Evolutionary conservation across 2,888 invertebrate species (phyloP).

Genomic region (Chirona hameri): DNA sequence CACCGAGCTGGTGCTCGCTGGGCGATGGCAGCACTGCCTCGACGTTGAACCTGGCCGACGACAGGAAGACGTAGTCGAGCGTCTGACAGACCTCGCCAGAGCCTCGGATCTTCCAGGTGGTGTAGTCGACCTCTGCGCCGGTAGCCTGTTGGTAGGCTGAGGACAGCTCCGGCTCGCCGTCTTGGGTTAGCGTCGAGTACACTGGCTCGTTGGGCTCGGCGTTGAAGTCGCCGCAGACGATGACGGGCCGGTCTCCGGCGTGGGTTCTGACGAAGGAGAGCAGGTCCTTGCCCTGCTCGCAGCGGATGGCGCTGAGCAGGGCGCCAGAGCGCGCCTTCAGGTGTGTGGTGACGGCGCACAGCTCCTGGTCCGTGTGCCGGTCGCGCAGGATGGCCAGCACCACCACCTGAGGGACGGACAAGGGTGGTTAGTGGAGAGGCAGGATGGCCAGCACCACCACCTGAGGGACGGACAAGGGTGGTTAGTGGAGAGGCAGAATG

Average conservation of each 20-base stretch:
- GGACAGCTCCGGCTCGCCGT: conserved; percentile 31
- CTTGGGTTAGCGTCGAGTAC: conserved; percentile 48
- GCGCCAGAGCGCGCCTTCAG: conserved; percentile 68
- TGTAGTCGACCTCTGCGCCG: conserved; percentile 63
- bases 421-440: conserved; percentile 35
- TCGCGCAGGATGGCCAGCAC: conserved; percentile 56
- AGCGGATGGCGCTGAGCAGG: conserved; percentile 61
- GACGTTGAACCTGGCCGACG: conserved; percentile 56
- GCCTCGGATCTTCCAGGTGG: conserved; percentile 70
- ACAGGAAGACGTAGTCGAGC: conserved; percentile 70
- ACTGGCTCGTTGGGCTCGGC: conserved; percentile 68
- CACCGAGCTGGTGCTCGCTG: conserved; percentile 62
- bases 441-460: conserved; percentile 60
- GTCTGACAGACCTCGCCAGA: conserved; percentile 68
- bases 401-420: conserved; percentile 53
- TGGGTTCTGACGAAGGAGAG: conserved; percentile 55
- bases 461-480: conserved; percentile 43
- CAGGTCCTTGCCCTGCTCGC: conserved; percentile 67
- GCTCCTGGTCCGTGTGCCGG: conserved; percentile 56
- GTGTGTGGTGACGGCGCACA: conserved; percentile 68
- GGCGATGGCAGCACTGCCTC: conserved; percentile 59
- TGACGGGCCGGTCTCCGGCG: conserved; percentile 54
- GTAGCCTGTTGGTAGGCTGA: conserved; percentile 41
- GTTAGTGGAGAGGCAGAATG: conserved; percentile 47
- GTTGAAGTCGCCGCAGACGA: conserved; percentile 72